A percentile compares a stretch with the other conserved stretches of the same genome.
phyloP scores from a whole-genome alignment of 2,888 invertebrate species.

The Erannis defoliaria region DNA sequence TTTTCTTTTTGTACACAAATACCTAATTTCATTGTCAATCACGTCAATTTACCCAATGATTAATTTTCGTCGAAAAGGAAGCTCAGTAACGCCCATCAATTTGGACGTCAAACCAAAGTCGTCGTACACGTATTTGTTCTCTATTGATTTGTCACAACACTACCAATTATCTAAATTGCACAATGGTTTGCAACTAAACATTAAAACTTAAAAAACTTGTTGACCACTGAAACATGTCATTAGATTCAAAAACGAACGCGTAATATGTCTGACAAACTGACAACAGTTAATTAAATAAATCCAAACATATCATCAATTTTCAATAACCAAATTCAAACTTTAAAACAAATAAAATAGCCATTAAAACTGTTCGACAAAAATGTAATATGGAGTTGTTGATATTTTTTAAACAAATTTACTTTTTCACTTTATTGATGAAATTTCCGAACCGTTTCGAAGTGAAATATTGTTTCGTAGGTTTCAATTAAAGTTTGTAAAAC shows the following conservation, averaged over 20 bases:
- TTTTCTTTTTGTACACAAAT: conserved; percentile 18
- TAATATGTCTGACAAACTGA: conserved; percentile 57
- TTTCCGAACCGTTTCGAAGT: not conserved
- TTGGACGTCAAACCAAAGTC: conserved; percentile 42
- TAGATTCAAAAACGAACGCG: conserved; percentile 55
- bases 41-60: conserved; percentile 26
- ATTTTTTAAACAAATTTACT: conserved; percentile 32
- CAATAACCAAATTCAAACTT: conserved; percentile 34
- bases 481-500: conserved; percentile 41
- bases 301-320: conserved; percentile 58
- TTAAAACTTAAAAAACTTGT: conserved; percentile 52
- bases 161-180: conserved; percentile 44
- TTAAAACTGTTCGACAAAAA: not conserved
- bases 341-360: conserved; percentile 20
- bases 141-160: conserved; percentile 44
- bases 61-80: conserved; percentile 35
- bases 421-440: conserved; percentile 15
- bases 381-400: not conserved
- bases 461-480: conserved; percentile 5
- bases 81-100: conserved; percentile 39
- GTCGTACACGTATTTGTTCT: conserved; percentile 21
- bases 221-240: conserved; percentile 62
- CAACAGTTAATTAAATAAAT: conserved; percentile 70
- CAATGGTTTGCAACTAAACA: conserved; percentile 42
- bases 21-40: conserved; percentile 40